These are phyloP conservation scores for Spodoptera frugiperda DNA, from an alignment of 1,140 invertebrate genomes.

Conservation along the genomic window DNA sequence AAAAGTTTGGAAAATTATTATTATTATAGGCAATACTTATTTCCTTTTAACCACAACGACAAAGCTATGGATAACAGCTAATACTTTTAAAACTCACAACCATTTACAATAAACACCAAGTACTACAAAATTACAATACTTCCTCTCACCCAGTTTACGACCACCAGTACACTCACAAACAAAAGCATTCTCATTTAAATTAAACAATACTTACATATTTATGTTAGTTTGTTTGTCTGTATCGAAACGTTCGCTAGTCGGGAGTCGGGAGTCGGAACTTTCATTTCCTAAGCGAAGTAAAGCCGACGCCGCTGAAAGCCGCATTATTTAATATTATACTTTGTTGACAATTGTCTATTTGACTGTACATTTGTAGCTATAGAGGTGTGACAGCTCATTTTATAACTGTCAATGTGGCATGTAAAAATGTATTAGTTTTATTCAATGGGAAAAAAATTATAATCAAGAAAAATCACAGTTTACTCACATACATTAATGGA, in stretches of 20 bases:
- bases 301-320: constrained; percentile 43
- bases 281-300: constrained; percentile 57
- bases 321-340: constrained; percentile 54
- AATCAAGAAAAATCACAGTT: no score
- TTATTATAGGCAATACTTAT: no score
- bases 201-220: constrained; percentile 18
- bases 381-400: constrained; percentile 8
- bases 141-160: not conserved
- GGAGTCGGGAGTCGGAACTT: constrained; percentile 57
- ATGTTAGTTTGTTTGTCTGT: not conserved
- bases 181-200: constrained; percentile 39
- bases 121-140: not conserved
- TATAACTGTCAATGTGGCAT: not conserved
- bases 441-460: no score
- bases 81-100: no score
- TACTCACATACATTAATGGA: no score
- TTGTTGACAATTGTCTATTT: constrained; percentile 45
- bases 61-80: no score
- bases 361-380: not conserved
- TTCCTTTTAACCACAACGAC: no score
- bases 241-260: not conserved
- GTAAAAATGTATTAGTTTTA: not conserved
- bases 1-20: no score
- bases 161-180: constrained; percentile 22
- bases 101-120: no score